phyloP scores from a whole-genome alignment of 2,888 invertebrate genomes.

The Amblyjoppa fuscipennis region DNA sequence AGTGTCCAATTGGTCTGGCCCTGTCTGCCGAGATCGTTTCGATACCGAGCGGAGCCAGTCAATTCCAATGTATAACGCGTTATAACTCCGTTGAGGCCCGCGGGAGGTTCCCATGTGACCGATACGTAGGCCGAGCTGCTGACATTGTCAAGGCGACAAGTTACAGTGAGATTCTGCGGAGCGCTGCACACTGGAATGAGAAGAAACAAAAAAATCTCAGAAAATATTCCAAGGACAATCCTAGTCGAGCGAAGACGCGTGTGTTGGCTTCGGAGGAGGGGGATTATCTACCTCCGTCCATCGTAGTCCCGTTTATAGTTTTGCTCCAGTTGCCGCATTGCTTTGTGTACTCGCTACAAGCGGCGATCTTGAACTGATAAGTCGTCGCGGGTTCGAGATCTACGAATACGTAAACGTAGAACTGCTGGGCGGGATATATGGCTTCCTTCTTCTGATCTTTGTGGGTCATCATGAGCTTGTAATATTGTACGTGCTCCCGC shows the following conservation, averaged over 20 bases:
- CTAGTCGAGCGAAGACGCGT: neutral
- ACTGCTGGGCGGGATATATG: conserved; percentile 89
- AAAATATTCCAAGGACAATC: neutral
- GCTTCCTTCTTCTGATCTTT: conserved; percentile 86
- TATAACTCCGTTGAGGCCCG: conserved; percentile 92
- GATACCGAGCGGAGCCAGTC: conserved; percentile 86
- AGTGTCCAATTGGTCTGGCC: conserved; percentile 87
- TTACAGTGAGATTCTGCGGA: conserved; percentile 89
- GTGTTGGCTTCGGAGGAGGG: too few relatives aligned
- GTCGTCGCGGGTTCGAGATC: conserved; percentile 92
- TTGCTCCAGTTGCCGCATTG: conserved; percentile 93
- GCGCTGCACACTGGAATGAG: conserved; percentile 88
- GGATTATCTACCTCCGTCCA: conserved; percentile 88
- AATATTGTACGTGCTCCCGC: conserved; percentile 91
- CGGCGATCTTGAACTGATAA: conserved; percentile 92
- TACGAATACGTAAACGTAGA: conserved; percentile 92
- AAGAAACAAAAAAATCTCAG: conserved; percentile 18
- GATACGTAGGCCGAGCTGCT: conserved; percentile 88
- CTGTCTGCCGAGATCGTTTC: conserved; percentile 85
- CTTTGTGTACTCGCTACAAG: conserved; percentile 92
- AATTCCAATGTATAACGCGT: conserved; percentile 90
- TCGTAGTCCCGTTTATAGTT: conserved; percentile 92
- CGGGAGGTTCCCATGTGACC: conserved; percentile 91
- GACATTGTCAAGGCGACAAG: conserved; percentile 89
- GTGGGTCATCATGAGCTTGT: conserved; percentile 88